phyloP scores from a whole-genome alignment of 2,797 vertebrate genomes.

The Natrix natrix region DNA sequence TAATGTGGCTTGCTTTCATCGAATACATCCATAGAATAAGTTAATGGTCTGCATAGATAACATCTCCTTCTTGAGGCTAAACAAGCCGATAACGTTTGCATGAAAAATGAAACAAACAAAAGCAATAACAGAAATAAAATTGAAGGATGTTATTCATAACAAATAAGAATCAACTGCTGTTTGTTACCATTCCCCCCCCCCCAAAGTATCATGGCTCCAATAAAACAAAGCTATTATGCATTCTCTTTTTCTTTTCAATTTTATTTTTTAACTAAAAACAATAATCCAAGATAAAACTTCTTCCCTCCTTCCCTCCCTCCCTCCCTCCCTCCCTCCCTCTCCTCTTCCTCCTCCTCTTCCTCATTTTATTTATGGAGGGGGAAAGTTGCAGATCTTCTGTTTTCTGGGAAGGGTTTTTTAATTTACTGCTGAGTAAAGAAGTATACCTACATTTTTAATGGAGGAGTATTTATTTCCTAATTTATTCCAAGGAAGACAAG shows the following conservation, averaged over 20 bases:
- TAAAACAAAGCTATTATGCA: neutral
- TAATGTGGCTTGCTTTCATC: neutral
- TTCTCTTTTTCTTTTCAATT: neutral
- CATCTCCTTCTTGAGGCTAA: neutral
- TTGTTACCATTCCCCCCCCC: neutral
- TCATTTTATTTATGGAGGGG: neutral
- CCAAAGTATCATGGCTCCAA: neutral
- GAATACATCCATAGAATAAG: neutral
- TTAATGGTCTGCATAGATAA: neutral
- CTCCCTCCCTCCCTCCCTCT: no score
- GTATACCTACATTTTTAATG: neutral
- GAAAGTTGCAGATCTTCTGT: neutral
- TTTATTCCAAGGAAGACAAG: neutral
- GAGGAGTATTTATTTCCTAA: neutral
- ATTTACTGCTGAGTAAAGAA: neutral
- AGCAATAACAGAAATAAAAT: neutral
- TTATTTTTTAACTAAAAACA: neutral
- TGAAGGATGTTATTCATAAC: neutral
- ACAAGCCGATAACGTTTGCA: neutral
- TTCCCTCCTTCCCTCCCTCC: neutral
- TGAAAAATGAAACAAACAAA: neutral
- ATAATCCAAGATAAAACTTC: neutral
- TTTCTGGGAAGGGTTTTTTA: neutral
- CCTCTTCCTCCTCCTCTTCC: accelerated
- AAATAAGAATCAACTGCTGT: neutral